A percentile compares a stretch with the other conserved stretches of the same genome.
These are phyloP conservation scores for Corbicula japonica DNA, from an alignment of 2,888 invertebrate species.

Conservation along the genomic window DNA sequence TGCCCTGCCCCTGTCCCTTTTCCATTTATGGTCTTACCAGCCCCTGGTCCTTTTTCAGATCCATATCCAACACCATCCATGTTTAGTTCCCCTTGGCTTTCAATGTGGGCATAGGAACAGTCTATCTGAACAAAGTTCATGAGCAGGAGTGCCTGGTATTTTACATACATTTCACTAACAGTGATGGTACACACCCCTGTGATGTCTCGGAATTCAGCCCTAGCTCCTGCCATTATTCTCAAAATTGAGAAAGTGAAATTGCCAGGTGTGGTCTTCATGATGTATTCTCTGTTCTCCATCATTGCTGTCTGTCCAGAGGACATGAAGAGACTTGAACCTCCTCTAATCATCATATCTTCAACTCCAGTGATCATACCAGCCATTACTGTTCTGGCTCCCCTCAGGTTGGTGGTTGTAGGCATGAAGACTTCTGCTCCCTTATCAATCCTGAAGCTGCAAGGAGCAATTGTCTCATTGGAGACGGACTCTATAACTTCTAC, in stretches of 20 bases:
- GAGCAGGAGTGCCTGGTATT: constrained; percentile 72
- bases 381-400: constrained; percentile 74
- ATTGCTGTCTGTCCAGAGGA: constrained; percentile 76
- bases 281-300: constrained; percentile 73
- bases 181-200: constrained; percentile 63
- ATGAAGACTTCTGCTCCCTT: constrained; percentile 71
- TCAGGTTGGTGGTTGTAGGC: constrained; percentile 71
- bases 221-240: constrained; percentile 70
- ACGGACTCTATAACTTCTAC: constrained; percentile 78
- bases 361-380: constrained; percentile 77
- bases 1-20: constrained; percentile 74
- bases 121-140: constrained; percentile 73
- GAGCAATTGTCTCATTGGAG: constrained; percentile 75
- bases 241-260: constrained; percentile 75
- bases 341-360: constrained; percentile 69
- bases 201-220: constrained; percentile 74
- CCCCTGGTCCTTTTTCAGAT: constrained; percentile 71
- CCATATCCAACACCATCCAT: constrained; percentile 73
- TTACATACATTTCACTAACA: constrained; percentile 72
- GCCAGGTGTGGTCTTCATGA: constrained; percentile 74
- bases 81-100: constrained; percentile 75
- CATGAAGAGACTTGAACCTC: constrained; percentile 73
- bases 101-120: constrained; percentile 72
- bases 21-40: constrained; percentile 62
- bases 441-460: constrained; percentile 77